A percentile compares a stretch with the other conserved stretches of the same genome.
These are phyloP conservation scores for Anoplophora glabripennis DNA, from an alignment of 1,140 invertebrate genomes.

Conservation along the genomic window DNA sequence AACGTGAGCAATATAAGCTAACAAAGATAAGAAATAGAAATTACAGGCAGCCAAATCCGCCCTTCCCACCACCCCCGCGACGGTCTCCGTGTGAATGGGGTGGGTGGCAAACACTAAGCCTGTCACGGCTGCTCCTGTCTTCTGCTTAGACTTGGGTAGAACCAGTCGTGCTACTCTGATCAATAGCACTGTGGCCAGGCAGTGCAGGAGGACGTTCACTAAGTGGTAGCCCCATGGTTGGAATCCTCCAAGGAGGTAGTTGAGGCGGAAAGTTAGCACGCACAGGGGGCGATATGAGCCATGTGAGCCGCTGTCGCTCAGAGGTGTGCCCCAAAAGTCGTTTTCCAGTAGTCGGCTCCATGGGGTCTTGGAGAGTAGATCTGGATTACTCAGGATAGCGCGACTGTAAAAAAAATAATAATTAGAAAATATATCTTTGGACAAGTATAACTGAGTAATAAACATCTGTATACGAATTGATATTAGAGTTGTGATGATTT, in stretches of 20 bases:
- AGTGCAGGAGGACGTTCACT: slow-evolving; percentile 84
- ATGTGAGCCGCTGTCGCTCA: slow-evolving; percentile 82
- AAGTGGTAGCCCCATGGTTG: slow-evolving; percentile 90
- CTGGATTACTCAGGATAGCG: slow-evolving; percentile 84
- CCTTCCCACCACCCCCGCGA: slow-evolving; percentile 91
- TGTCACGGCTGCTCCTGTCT: slow-evolving; percentile 68
- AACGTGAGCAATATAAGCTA: slow-evolving; percentile 71
- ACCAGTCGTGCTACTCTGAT: slow-evolving; percentile 67
- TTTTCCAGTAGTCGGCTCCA: slow-evolving; percentile 73
- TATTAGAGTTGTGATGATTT: no score
- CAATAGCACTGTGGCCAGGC: slow-evolving; percentile 75
- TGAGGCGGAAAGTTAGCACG: slow-evolving; percentile 88
- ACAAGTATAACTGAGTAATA: no score
- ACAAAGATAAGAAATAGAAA: slow-evolving; percentile 84
- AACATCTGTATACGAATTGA: no score
- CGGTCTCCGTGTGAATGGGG: slow-evolving; percentile 95
- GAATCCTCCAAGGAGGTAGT: slow-evolving; percentile 82
- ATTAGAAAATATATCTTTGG: neutral
- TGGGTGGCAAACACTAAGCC: slow-evolving; percentile 91
- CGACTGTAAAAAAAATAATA: slow-evolving; percentile 63
- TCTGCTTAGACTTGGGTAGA: slow-evolving; percentile 58
- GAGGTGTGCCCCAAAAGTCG: slow-evolving; percentile 91
- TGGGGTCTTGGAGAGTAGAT: slow-evolving; percentile 73
- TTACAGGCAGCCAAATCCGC: slow-evolving; percentile 91
- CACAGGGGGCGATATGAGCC: slow-evolving; percentile 91